Base-by-base conservation (phyloP, 2,113 vertebrate species). In the Corydoras sp. region DNA sequence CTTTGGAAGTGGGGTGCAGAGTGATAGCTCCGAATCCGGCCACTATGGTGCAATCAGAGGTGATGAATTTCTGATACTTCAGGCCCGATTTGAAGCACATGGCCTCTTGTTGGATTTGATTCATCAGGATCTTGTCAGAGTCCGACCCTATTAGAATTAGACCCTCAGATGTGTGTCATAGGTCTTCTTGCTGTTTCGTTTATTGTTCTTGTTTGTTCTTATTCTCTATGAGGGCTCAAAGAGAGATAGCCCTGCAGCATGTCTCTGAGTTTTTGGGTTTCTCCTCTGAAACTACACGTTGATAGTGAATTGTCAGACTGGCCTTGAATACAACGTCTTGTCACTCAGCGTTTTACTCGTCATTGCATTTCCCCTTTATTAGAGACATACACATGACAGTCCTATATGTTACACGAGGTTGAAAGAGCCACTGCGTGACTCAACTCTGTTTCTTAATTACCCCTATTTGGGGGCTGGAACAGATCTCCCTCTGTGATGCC, bases 91-190 rank as follows among this genome's bases (percentile, higher is more conserved):
- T 72, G 67, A 73, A 65, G 64, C 74, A 71, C 35, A 70, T n/a
- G n/a, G 61, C 58, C 58, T 77, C 29, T 65, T 62, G 68, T 55
- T 80, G 81, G 72, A 69, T 71, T 56, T 73, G 75, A 87, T 88
- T 86, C 78, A 82, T 88, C 85, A 88, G 74, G 72, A 65, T 69
- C 69, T 80, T 85, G 80, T 85, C 85, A 84, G 62, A 83, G 78
- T 43, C 71, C 84, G 86, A 86, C 86, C 83, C 81, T 83, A 65
- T 85, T 83, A 82, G 77, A 65, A 80, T 80, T 84, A 81, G 71
- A 74, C 76, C 74, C 75, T 31, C 84, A 86, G 81, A 86, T 87
- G 82, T 83, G 65, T 67, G 49, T 77, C 62, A 72, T 50, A 60
- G 48, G 49, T 65, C 11, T 51, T 59, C 31, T 54, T 55, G 32